Conservation (phyloP, 1,140 invertebrate species). For the Atopsyche davidsoni region DNA sequence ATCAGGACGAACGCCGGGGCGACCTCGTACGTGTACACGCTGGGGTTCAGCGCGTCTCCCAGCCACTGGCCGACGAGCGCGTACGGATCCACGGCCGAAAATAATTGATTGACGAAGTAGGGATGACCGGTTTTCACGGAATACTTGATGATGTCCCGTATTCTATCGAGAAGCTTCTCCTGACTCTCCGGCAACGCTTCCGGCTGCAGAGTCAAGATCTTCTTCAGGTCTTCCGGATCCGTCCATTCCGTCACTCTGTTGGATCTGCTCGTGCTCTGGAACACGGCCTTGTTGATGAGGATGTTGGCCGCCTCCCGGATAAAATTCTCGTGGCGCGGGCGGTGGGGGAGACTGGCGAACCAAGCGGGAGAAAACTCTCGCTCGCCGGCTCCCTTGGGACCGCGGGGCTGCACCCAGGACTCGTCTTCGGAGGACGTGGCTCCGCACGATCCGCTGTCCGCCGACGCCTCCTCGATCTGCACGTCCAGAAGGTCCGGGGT, state of each 20-base stretch:
- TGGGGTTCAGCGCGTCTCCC: constrained; percentile 79
- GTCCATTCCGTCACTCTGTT: constrained; percentile 71
- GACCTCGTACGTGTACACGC: constrained; percentile 88
- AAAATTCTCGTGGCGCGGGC: constrained; percentile 62
- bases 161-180: constrained; percentile 57
- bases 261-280: constrained; percentile 61
- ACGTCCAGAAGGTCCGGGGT: constrained; percentile 25
- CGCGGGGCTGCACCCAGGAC: constrained; percentile 14
- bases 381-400: constrained; percentile 2
- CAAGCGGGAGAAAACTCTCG: constrained; percentile 15
- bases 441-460: constrained; percentile 26
- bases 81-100: constrained; percentile 80
- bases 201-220: constrained; percentile 61
- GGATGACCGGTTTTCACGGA: constrained; percentile 85
- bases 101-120: constrained; percentile 81
- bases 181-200: constrained; percentile 54
- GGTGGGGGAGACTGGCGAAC: constrained; percentile 50
- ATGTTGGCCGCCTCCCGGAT: constrained; percentile 62
- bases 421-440: constrained; percentile 29
- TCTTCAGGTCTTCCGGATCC: constrained; percentile 58
- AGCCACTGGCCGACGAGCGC: constrained; percentile 80
- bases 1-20: constrained; percentile 82
- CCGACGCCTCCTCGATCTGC: constrained; percentile 9
- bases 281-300: constrained; percentile 66
- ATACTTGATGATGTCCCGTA: constrained; percentile 65